Percentiles rank a stretch among this genome's conserved stretches.
These are phyloP conservation scores for Pseudococcus jackbeardsleyi DNA, from an alignment of 2,888 invertebrate genomes.

Conservation along the genomic window DNA sequence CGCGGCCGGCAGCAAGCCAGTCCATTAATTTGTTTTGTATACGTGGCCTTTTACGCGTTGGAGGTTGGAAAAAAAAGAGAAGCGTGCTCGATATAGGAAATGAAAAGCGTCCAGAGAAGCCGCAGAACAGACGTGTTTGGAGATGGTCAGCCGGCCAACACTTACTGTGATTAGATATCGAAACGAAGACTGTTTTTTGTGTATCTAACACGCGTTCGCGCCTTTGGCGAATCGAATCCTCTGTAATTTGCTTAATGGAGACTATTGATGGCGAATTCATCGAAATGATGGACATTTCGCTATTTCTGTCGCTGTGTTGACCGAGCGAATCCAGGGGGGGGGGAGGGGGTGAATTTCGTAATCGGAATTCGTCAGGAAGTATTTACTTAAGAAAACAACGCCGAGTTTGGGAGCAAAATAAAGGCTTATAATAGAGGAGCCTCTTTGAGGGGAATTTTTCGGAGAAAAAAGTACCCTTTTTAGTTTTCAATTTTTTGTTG, in stretches of 20 bases:
- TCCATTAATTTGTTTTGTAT: constrained; percentile 28
- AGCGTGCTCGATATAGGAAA: not conserved
- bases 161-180: not conserved
- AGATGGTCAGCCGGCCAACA: constrained; percentile 21
- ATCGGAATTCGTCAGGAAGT: too few species aligned
- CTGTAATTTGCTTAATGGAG: constrained; percentile 10
- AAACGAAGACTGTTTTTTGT: not conserved
- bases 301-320: too few species aligned
- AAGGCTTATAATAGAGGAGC: too few species aligned
- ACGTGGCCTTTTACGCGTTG: not conserved
- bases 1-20: not conserved
- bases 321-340: too few species aligned
- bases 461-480: too few species aligned
- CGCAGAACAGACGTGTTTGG: not conserved
- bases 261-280: not conserved
- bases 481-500: too few species aligned
- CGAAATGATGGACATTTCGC: not conserved
- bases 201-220: not conserved
- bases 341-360: too few species aligned
- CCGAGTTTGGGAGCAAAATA: too few species aligned
- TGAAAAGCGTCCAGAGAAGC: not conserved
- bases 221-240: not conserved
- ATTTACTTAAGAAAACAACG: too few species aligned
- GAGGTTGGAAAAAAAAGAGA: not conserved
- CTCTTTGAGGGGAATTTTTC: too few species aligned